These are phyloP conservation scores for Drosophila paracracens DNA, from an alignment of 2,888 invertebrate genomes.

Conservation along the genomic window DNA sequence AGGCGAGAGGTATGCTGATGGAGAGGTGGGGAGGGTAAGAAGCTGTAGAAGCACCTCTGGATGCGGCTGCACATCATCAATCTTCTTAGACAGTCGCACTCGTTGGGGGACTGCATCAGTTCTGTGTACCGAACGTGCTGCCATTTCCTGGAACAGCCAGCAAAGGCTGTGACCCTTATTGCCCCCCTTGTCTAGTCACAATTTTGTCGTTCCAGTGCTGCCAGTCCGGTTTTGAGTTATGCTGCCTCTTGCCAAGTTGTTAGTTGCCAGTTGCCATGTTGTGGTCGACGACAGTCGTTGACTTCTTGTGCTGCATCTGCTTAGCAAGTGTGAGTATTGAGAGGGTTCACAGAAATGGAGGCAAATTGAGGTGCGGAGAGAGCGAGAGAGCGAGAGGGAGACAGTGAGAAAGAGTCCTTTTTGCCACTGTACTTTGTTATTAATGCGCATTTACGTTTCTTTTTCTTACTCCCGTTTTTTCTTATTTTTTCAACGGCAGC, in stretches of 20 bases:
- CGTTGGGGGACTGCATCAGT: slow-evolving; percentile 56
- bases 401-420: not conserved
- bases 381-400: not conserved
- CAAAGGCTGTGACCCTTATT: slow-evolving; percentile 5
- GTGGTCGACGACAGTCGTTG: slow-evolving; percentile 69
- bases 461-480: slow-evolving; percentile 28
- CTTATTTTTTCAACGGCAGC: slow-evolving; percentile 25
- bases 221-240: slow-evolving; percentile 70
- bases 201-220: slow-evolving; percentile 67
- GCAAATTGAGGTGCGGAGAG: not conserved
- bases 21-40: slow-evolving; percentile 15
- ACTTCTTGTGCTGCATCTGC: slow-evolving; percentile 70
- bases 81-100: slow-evolving; percentile 73
- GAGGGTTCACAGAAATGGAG: not conserved
- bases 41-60: slow-evolving; percentile 30
- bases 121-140: slow-evolving; percentile 74
- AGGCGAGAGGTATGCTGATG: slow-evolving; percentile 4
- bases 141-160: slow-evolving; percentile 57
- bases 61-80: slow-evolving; percentile 71
- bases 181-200: slow-evolving; percentile 39
- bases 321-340: slow-evolving; percentile 51
- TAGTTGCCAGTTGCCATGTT: slow-evolving; percentile 49
- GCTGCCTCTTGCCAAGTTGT: slow-evolving; percentile 52
- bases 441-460: slow-evolving; percentile 75
- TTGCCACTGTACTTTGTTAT: slow-evolving; percentile 66